Conservation (phyloP, 1,140 invertebrate genomes). For the Drosophila orena region DNA sequence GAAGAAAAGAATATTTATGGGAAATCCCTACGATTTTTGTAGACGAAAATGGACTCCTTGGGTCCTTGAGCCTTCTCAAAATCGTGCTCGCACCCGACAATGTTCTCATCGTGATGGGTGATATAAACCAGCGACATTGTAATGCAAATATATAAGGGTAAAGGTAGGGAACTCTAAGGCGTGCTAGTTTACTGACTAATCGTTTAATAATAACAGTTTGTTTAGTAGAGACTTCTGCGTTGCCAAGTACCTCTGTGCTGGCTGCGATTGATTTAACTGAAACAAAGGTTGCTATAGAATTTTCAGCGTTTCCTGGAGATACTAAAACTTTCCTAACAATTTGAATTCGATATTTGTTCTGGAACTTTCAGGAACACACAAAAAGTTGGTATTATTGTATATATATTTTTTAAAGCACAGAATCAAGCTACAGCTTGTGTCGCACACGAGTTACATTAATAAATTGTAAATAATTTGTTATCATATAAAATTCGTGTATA, state of each 20-base stretch:
- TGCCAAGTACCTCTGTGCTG: conserved; percentile 12
- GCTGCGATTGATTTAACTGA: conserved; percentile 7
- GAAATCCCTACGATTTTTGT: conserved; percentile 15
- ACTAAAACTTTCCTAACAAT: background rate
- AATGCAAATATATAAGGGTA: conserved; percentile 19
- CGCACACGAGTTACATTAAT: conserved; percentile 63
- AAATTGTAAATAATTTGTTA: conserved; percentile 60
- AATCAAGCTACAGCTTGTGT: conserved; percentile 63
- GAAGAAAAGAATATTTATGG: background rate
- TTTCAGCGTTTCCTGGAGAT: background rate
- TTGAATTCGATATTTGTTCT: background rate
- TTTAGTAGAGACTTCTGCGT: background rate
- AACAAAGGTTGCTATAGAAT: conserved; percentile 31
- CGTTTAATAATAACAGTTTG: conserved; percentile 1
- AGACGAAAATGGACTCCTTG: conserved; percentile 1
- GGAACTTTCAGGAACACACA: background rate
- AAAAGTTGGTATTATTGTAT: conserved; percentile 19
- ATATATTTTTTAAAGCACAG: conserved; percentile 72
- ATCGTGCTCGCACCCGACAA: conserved; percentile 84
- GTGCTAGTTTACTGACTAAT: conserved; percentile 19
- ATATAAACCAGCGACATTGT: conserved; percentile 85
- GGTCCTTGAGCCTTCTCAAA: conserved; percentile 27
- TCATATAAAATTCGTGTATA: conserved; percentile 74
- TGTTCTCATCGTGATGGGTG: conserved; percentile 85
- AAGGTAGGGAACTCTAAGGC: conserved; percentile 30